Percentiles rank a stretch among this genome's conserved stretches.
Conservation (phyloP, 2,797 vertebrate genomes). For the Decapterus maruadsi region DNA sequence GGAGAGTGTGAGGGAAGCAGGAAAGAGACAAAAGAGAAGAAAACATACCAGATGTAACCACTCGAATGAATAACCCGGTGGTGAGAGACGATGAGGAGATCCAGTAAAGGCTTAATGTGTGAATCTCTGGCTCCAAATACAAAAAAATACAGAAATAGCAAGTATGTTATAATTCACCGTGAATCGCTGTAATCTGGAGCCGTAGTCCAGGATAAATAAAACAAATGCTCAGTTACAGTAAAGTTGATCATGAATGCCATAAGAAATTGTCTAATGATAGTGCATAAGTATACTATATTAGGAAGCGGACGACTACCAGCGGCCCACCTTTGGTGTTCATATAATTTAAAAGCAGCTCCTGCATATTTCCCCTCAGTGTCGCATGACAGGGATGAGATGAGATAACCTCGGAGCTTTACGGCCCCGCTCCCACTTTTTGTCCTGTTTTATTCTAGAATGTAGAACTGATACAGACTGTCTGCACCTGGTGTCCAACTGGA, state of each 20-base stretch:
- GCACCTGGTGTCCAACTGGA: neutral
- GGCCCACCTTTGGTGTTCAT: conserved; percentile 22
- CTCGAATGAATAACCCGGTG: conserved; percentile 65
- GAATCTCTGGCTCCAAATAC: conserved; percentile 54
- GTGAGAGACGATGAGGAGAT: conserved; percentile 60
- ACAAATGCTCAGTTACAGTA: conserved; percentile 46
- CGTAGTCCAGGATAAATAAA: conserved; percentile 59
- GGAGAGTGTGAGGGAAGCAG: conserved; percentile 48
- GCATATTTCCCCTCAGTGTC: conserved; percentile 44
- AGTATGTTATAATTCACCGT: conserved; percentile 42
- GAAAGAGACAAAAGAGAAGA: conserved; percentile 74
- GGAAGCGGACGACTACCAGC: conserved; percentile 42
- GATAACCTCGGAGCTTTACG: conserved; percentile 47
- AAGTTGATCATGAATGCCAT: conserved; percentile 37
- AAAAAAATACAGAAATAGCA: conserved; percentile 37
- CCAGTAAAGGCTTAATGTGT: conserved; percentile 49
- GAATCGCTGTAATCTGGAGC: conserved; percentile 49
- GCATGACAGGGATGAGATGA: conserved; percentile 33
- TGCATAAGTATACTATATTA: conserved; percentile 59
- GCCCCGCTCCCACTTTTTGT: conserved; percentile 30
- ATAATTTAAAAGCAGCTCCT: conserved; percentile 37
- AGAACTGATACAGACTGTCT: neutral
- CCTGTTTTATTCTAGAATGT: conserved; percentile 27
- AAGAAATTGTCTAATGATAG: conserved; percentile 42
- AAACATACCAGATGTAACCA: conserved; percentile 74